These are phyloP conservation scores for Rana temporaria DNA, from an alignment of 2,113 vertebrate genomes.

Conservation along the genomic window DNA sequence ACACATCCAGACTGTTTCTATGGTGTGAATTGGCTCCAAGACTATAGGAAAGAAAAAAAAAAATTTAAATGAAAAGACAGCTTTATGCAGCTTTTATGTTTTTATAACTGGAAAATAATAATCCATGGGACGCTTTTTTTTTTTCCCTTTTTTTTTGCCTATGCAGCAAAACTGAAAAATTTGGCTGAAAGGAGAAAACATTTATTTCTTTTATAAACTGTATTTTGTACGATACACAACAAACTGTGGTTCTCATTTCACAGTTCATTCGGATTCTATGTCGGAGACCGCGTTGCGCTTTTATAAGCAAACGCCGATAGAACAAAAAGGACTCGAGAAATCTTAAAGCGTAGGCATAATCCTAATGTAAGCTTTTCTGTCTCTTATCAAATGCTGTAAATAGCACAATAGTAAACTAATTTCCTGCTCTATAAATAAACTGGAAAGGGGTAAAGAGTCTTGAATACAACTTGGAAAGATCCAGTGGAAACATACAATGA, in stretches of 20 bases:
- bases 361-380: background rate
- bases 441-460: background rate
- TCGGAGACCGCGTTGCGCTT: background rate
- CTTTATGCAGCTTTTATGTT: too few species aligned
- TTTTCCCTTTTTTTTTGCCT: too few species aligned
- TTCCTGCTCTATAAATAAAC: constrained; percentile 6
- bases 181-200: too few species aligned
- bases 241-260: background rate
- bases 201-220: background rate
- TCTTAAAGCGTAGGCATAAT: background rate
- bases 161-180: too few species aligned
- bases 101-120: too few species aligned
- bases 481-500: background rate
- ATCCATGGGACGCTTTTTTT: too few species aligned
- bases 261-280: background rate
- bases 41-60: too few species aligned
- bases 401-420: background rate
- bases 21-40: too few species aligned
- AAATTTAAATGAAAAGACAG: too few species aligned
- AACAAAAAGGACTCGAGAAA: background rate
- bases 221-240: background rate
- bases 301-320: background rate
- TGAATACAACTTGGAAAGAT: background rate
- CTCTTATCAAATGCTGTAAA: background rate
- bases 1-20: too few species aligned